Percentiles rank a stretch among this genome's conserved stretches.
These are phyloP conservation scores for Seriola rivoliana DNA, from an alignment of 2,113 vertebrate genomes.

Conservation along the genomic window DNA sequence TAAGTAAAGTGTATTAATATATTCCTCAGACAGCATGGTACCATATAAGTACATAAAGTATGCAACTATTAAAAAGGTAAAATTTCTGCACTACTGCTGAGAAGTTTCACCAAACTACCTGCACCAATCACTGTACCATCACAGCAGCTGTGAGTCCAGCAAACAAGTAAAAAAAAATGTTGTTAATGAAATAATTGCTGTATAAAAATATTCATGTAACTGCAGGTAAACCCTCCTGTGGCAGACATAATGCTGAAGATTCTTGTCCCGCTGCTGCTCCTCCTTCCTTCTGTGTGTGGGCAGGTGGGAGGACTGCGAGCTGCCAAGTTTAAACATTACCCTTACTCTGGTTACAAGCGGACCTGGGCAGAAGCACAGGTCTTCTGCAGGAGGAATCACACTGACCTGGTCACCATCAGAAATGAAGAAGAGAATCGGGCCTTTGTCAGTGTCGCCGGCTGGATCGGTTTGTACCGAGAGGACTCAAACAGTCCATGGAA, in stretches of 20 bases:
- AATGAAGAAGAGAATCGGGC: not conserved
- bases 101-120: no score
- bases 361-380: constrained; percentile 3
- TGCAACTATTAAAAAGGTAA: no score
- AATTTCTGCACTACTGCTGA: no score
- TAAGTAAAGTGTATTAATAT: no score
- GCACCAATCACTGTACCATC: no score
- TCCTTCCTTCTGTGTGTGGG: not conserved
- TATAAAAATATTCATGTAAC: not conserved
- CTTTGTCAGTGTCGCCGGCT: fast-evolving
- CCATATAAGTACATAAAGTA: no score
- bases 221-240: constrained; percentile 12
- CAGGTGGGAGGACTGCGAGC: not conserved
- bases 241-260: constrained; percentile 12
- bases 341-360: no score
- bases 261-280: constrained; percentile 1
- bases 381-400: not conserved
- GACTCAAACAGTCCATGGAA: constrained; percentile 8
- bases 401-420: constrained; percentile 42
- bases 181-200: no score
- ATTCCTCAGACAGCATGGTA: no score
- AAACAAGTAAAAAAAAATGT: no score
- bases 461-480: constrained; percentile 49
- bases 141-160: no score
- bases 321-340: fast-evolving